A percentile compares a stretch with the other conserved stretches of the same genome.
Conservation (phyloP, 2,888 invertebrate species). For the Leucoma salicis region DNA sequence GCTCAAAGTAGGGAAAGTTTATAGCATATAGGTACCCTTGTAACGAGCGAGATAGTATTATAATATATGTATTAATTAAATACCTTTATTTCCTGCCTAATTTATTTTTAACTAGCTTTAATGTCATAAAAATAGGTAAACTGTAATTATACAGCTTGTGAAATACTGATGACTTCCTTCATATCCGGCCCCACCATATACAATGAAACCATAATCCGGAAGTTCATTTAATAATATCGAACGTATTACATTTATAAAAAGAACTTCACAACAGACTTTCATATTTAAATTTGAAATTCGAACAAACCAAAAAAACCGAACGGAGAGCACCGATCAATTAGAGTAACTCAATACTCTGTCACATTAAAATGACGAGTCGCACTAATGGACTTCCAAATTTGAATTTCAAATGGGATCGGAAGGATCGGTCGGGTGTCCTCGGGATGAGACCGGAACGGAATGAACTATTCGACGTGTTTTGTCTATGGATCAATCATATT, state of each 20-base stretch:
- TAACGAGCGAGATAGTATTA: too few relatives aligned
- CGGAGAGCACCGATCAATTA: conserved; percentile 70
- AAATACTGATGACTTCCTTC: conserved; percentile 3
- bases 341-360: conserved; percentile 81
- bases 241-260: conserved; percentile 30
- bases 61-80: too few relatives aligned
- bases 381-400: conserved; percentile 81
- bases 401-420: conserved; percentile 77
- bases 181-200: conserved; percentile 25
- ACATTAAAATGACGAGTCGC: conserved; percentile 79
- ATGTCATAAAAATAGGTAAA: background rate
- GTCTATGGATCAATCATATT: conserved; percentile 28
- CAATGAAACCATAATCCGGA: conserved; percentile 36
- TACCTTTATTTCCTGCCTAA: background rate
- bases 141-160: background rate
- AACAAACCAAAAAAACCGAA: conserved; percentile 54
- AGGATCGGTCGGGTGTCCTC: conserved; percentile 50
- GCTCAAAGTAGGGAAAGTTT: too few relatives aligned
- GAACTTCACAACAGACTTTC: conserved; percentile 45
- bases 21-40: too few relatives aligned
- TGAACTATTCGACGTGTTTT: conserved; percentile 15
- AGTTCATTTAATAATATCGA: conserved; percentile 37
- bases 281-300: conserved; percentile 62
- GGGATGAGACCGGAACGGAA: conserved; percentile 18
- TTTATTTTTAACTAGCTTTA: background rate